These are phyloP conservation scores for Sphyrna mokarran DNA, from an alignment of 2,113 vertebrate genomes.

Conservation along the genomic window DNA sequence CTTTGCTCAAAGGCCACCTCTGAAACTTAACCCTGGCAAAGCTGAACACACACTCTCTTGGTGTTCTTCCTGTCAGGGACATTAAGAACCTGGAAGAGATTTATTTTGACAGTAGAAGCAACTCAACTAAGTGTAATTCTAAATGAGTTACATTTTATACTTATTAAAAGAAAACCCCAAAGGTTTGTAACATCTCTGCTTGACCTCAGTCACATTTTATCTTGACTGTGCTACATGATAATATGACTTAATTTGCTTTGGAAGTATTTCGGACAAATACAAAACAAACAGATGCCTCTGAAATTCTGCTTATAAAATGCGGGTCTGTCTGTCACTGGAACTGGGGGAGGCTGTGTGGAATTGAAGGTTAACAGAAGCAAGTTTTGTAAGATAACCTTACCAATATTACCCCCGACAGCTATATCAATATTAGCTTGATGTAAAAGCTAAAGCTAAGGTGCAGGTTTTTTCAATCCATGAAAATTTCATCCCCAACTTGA, in stretches of 20 bases:
- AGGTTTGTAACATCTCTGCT: background rate
- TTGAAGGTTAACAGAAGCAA: background rate
- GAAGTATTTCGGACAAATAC: background rate
- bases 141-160: background rate
- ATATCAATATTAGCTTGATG: background rate
- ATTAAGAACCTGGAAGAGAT: conserved; percentile 21
- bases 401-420: background rate
- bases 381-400: background rate
- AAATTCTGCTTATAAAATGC: background rate
- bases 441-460: background rate
- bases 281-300: background rate
- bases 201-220: background rate
- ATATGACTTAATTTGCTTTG: background rate
- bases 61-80: conserved; percentile 17
- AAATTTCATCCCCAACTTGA: background rate
- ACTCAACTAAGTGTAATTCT: background rate
- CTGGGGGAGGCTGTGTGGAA: background rate
- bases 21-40: conserved; percentile 19
- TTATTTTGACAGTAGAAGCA: conserved; percentile 10
- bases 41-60: background rate
- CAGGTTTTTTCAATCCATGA: background rate
- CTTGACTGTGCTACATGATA: background rate
- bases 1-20: background rate
- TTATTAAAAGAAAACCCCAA: background rate
- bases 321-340: background rate